A percentile compares a stretch with the other conserved stretches of the same genome.
Conservation (phyloP, 2,797 vertebrate species). For the Vespertilio murinus region DNA sequence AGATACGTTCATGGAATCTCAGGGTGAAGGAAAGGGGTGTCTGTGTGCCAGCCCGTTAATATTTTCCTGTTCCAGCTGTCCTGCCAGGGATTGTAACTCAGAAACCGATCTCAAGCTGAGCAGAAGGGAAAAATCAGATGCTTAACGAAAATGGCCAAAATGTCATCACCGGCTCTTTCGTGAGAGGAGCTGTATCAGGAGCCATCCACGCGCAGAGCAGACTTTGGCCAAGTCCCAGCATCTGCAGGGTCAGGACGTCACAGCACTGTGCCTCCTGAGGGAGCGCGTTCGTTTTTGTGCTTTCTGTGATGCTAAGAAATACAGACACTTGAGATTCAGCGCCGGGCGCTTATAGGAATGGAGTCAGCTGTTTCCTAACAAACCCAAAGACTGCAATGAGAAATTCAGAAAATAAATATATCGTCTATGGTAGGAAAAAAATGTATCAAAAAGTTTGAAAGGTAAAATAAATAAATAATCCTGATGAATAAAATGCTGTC, state of each 20-base stretch:
- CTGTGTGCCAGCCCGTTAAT: constrained; percentile 21
- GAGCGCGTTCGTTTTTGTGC: background rate
- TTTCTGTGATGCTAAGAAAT: constrained; percentile 62
- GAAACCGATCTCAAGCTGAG: constrained; percentile 21
- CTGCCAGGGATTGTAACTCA: constrained; percentile 47
- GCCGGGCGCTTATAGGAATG: background rate
- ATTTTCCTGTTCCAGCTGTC: constrained; percentile 35
- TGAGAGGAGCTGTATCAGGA: background rate
- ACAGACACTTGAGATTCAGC: constrained; percentile 52
- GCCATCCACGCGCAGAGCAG: background rate
- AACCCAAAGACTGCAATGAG: background rate
- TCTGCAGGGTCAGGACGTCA: background rate
- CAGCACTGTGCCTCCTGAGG: background rate
- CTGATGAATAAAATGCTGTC: background rate
- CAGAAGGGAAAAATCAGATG: constrained; percentile 32
- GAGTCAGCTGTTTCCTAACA: constrained; percentile 40
- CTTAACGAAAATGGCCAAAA: constrained; percentile 43
- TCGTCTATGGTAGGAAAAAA: background rate
- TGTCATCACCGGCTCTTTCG: background rate
- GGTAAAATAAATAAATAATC: background rate
- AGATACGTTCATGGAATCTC: constrained; percentile 30
- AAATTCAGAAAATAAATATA: constrained; percentile 45
- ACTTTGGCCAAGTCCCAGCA: background rate
- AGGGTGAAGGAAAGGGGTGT: constrained; percentile 24
- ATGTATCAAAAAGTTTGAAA: background rate